phyloP scores from a whole-genome alignment of 1,140 invertebrate genomes.

The Gonatopus flavifemur region DNA sequence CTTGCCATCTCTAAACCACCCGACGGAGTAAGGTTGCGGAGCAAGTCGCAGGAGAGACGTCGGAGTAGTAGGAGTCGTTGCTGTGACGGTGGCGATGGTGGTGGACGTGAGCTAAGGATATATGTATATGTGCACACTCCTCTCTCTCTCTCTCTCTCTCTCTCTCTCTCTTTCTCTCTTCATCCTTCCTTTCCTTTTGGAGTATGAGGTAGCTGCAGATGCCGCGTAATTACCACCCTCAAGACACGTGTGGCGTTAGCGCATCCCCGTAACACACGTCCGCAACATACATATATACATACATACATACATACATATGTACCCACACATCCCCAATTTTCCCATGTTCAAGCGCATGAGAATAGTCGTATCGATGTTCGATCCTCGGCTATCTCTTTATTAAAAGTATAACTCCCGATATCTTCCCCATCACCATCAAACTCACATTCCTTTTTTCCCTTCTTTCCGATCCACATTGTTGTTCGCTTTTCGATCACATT shows the following conservation, averaged over 20 bases:
- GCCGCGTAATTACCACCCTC: slow-evolving; percentile 60
- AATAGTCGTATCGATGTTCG: slow-evolving; percentile 15
- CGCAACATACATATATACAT: slow-evolving; percentile 1
- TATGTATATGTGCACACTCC: too few relatives aligned
- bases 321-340: not conserved
- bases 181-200: too few relatives aligned
- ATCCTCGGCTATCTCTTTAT: slow-evolving; percentile 47
- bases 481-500: too few relatives aligned
- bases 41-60: slow-evolving; percentile 45
- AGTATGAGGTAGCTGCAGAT: slow-evolving; percentile 55
- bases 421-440: slow-evolving; percentile 25
- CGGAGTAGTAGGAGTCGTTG: too few relatives aligned
- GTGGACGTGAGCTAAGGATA: slow-evolving; percentile 36
- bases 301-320: not conserved
- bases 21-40: slow-evolving; percentile 49
- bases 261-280: slow-evolving; percentile 37
- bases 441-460: slow-evolving; percentile 17
- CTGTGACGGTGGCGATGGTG: slow-evolving; percentile 41
- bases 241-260: slow-evolving; percentile 57
- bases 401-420: slow-evolving; percentile 55
- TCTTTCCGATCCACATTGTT: not conserved
- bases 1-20: slow-evolving; percentile 20
- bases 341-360: slow-evolving; percentile 15
- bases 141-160: too few relatives aligned
- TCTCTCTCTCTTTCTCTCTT: too few relatives aligned